phyloP scores from a whole-genome alignment of 2,797 vertebrate genomes.

The Craterocephalus amniculus region DNA sequence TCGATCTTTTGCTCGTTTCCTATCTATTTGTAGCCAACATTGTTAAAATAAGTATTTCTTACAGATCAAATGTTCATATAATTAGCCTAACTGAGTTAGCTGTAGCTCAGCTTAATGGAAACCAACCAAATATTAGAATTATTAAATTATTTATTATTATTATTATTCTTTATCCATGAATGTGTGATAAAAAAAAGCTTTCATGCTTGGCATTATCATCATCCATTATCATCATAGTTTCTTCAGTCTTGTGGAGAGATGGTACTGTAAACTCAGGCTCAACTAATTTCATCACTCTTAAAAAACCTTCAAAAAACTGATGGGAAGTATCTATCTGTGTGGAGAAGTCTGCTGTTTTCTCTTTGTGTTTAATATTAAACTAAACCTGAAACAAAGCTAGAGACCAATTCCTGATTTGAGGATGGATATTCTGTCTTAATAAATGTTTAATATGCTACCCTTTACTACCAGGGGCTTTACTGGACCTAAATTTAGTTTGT shows the following conservation, averaged over 20 bases:
- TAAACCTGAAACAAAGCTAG: no score
- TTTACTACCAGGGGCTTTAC: background rate
- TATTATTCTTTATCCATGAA: background rate
- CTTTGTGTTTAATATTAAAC: background rate
- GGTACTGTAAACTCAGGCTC: background rate
- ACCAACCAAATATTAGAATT: background rate
- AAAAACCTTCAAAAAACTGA: background rate
- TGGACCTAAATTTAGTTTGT: background rate
- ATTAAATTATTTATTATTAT: background rate
- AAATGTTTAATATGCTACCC: no score
- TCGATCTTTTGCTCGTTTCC: background rate
- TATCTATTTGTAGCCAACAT: background rate
- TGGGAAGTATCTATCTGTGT: background rate
- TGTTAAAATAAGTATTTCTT: background rate
- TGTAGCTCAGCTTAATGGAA: background rate
- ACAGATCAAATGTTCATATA: background rate
- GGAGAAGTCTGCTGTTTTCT: background rate
- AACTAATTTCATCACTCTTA: background rate
- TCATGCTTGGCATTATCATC: no score
- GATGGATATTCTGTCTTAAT: no score
- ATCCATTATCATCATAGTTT: no score
- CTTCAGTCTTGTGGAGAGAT: no score
- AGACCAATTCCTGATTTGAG: background rate
- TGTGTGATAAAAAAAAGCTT: no score
- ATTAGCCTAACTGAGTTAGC: background rate